Evolutionary conservation across 2,113 vertebrate species (phyloP).

Genomic region (Paramisgurnus dabryanus): DNA sequence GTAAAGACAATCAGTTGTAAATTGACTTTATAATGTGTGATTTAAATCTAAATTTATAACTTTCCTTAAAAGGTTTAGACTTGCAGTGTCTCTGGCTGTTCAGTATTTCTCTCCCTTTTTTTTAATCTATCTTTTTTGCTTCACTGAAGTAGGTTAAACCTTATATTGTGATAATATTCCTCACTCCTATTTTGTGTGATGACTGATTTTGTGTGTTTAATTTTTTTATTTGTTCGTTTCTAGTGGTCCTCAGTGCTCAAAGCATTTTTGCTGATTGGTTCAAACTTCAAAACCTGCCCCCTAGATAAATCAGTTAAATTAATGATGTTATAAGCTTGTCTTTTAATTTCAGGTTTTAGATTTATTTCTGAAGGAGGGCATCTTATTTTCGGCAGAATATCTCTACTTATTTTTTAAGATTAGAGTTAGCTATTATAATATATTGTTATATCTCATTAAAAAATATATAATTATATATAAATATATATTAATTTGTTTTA

Average conservation of each 20-base stretch:
- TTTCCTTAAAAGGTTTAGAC: constrained; percentile 57
- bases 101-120: not conserved
- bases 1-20: constrained; percentile 80
- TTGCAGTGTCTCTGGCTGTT: constrained; percentile 60
- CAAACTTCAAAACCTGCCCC: not conserved
- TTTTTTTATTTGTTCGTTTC: not conserved
- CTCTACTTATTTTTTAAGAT: constrained; percentile 57
- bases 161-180: constrained; percentile 3
- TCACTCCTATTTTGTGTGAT: constrained; percentile 27
- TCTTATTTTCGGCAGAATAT: constrained; percentile 56
- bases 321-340: not conserved
- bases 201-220: not conserved
- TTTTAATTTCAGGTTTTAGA: not conserved
- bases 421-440: constrained; percentile 63
- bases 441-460: constrained; percentile 56
- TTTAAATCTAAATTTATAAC: constrained; percentile 68
- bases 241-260: not conserved
- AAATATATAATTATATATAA: constrained; percentile 56
- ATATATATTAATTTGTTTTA: constrained; percentile 69
- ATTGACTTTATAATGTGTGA: constrained; percentile 73
- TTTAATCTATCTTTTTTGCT: constrained; percentile 1
- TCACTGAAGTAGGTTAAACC: constrained; percentile 1
- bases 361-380: constrained; percentile 30
- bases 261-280: constrained; percentile 12
- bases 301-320: not conserved